Evolutionary conservation across 2,113 vertebrate genomes (phyloP), one percentile per base, ranked within the genome.

Genomic region (Pseudopodoces humilis): DNA sequence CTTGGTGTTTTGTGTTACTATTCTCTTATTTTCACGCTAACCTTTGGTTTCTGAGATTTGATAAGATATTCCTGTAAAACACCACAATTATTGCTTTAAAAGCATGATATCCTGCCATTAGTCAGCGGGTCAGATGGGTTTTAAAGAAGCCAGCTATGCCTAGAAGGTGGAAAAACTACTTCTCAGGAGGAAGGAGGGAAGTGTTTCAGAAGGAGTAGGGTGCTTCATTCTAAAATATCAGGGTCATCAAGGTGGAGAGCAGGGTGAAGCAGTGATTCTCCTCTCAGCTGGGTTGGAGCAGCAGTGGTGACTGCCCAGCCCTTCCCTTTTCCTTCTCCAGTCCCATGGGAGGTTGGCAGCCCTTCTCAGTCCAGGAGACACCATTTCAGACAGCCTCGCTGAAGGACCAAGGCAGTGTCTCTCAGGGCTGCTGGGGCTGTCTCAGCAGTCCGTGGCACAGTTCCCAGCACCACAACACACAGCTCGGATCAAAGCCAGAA

Each of bases 401-500:
- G 67, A 8, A 60, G 77, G 59, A 62, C 37, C 41, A 30, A 68
- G 60, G 11, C 30, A 13, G 30, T 69, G 24, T 30, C 41, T 60
- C 1, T 4, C 46, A 49, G 56, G 22, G 28, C n/a, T 62, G 12
- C 69, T 56, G 75, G 25, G 31, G 21, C 10, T 71, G 71, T 76
- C 28, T 83, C 0, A 0, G n/a, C 60, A 69, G 67, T 60, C 49
- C 0, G 0, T 27, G 59, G 31, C 16, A 15, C 1, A 4, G 28
- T 10, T 59, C 53, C 44, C 2, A 1, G 55, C 60, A 13, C 37
- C 46, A 14, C 12, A 41, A 14, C 19, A n/a, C n/a, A n/a, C n/a
- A 0, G 0, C 60, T 70, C 22, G 4, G 27, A 13, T 49, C 43
- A 22, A 22, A 27, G 20, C 24, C 0, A 0, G 24, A 52, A 63